Evolutionary conservation across 2,888 invertebrate species (phyloP), one percentile per base, ranked within the genome.

Genomic region (Nudaria mundana): DNA sequence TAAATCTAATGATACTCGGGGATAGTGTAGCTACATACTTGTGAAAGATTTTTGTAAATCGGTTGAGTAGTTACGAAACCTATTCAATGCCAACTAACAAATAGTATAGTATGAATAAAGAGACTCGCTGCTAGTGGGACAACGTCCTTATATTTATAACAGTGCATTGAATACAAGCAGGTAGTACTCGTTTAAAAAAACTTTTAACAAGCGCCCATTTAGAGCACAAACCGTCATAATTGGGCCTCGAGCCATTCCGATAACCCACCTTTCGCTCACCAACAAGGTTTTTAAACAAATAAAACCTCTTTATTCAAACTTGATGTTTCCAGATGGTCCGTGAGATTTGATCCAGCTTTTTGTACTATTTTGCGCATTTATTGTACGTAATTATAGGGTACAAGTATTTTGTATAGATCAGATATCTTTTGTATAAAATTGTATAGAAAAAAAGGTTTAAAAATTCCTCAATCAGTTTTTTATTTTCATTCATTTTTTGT

Each of bases 371-470:
- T 56, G 71, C 71, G 58, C 65, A 78, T 75, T 81, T 78, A 81
- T 81, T 65, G 72, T 59, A 51, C 63, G 66, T 83, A 84, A 83
- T 84, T 70, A 78, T 57, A 59, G 82, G 76, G 70, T 74, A 50
- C 23, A 18, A 30, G 37, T 43, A 38, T 34, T 30, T 11, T 16
- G 22, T 28, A 15, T 53, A 42, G 40, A 61, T 42, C 43, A 41
- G 32, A 8, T 24, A n/a, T 54, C 44, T 40, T 33, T 56, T 62
- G 42, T 35, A 36, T 46, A 60, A 56, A 56, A 49, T 52, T 54
- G 63, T 62, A 56, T 56, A 66, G 67, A 59, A 40, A 53, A 43
- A 31, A 36, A 40, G 11, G 37, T 33, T 31, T 54, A 37, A n/a
- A n/a, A n/a, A n/a, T n/a, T n/a, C n/a, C n/a, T n/a, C n/a, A n/a